These are phyloP conservation scores for Sebastes flavidus DNA, from an alignment of 2,797 vertebrate species.

Conservation along the genomic window DNA sequence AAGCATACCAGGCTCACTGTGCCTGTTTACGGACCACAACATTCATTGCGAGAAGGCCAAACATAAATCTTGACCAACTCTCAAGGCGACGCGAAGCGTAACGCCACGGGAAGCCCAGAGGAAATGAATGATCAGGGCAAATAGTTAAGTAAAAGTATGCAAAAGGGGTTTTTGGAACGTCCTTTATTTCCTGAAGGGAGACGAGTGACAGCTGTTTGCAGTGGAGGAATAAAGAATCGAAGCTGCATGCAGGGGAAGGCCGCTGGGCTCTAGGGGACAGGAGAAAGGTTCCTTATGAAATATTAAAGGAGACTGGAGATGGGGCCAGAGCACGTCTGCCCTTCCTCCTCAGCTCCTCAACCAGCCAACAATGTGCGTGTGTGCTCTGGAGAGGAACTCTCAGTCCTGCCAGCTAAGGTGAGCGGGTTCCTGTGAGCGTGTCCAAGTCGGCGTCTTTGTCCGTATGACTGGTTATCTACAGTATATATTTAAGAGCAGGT, in stretches of 20 bases:
- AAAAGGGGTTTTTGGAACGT: constrained; percentile 55
- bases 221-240: constrained; percentile 79
- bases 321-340: constrained; percentile 62
- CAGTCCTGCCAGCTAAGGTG: constrained; percentile 51
- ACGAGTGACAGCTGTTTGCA: constrained; percentile 72
- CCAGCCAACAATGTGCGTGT: constrained; percentile 63
- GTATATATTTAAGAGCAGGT: constrained; percentile 17
- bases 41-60: constrained; percentile 18
- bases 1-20: background rate
- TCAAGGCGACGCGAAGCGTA: constrained; percentile 11
- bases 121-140: constrained; percentile 60
- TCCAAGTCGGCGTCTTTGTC: constrained; percentile 11
- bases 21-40: constrained; percentile 4
- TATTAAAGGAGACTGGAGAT: constrained; percentile 74
- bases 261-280: constrained; percentile 62
- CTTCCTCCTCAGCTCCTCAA: constrained; percentile 55
- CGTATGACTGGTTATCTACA: constrained; percentile 5
- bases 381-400: constrained; percentile 50
- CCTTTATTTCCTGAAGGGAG: constrained; percentile 54
- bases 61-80: constrained; percentile 32
- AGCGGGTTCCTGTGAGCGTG: constrained; percentile 50
- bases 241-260: constrained; percentile 63
- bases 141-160: constrained; percentile 65
- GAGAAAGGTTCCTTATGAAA: constrained; percentile 81
- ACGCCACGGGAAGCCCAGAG: constrained; percentile 23